These are phyloP conservation scores for Nematopogon swammerdamellus DNA, from an alignment of 2,888 invertebrate genomes.

Conservation along the genomic window DNA sequence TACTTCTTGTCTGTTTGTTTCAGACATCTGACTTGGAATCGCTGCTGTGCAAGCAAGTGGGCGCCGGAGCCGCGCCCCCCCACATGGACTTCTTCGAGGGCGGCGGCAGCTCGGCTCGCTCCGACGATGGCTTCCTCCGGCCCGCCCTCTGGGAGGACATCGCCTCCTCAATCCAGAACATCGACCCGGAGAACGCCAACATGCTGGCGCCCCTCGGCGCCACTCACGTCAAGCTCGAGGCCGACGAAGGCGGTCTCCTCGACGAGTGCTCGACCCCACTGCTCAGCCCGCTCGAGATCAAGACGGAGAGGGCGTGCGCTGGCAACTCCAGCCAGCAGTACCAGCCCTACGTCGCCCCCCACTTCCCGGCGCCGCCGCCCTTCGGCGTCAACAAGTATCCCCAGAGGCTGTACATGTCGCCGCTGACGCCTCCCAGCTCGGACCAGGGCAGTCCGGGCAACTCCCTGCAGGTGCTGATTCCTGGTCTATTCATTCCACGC, in stretches of 20 bases:
- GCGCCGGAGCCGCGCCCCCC: constrained; percentile 60
- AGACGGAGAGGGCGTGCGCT: constrained; percentile 68
- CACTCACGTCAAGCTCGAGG: constrained; percentile 76
- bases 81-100: constrained; percentile 54
- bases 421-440: constrained; percentile 83
- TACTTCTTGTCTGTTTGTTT: no score
- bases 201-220: constrained; percentile 69
- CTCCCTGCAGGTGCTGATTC: constrained; percentile 48
- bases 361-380: constrained; percentile 33
- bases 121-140: constrained; percentile 84
- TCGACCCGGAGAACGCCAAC: constrained; percentile 86
- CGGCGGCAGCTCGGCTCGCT: constrained; percentile 52
- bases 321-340: constrained; percentile 47
- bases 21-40: constrained; percentile 80
- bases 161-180: constrained; percentile 84
- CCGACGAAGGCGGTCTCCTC: constrained; percentile 52
- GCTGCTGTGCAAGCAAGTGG: constrained; percentile 74
- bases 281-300: constrained; percentile 76
- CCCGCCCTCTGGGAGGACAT: constrained; percentile 92
- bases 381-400: constrained; percentile 37
- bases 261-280: constrained; percentile 66
- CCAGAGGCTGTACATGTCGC: constrained; percentile 68
- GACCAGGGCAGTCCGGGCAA: constrained; percentile 82
- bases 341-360: constrained; percentile 45
- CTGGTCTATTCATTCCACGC: no score